Percentiles rank a stretch among this genome's conserved stretches.
Evolutionary conservation across 1,140 invertebrate species (phyloP).

Genomic region (Eulimnadia texana): DNA sequence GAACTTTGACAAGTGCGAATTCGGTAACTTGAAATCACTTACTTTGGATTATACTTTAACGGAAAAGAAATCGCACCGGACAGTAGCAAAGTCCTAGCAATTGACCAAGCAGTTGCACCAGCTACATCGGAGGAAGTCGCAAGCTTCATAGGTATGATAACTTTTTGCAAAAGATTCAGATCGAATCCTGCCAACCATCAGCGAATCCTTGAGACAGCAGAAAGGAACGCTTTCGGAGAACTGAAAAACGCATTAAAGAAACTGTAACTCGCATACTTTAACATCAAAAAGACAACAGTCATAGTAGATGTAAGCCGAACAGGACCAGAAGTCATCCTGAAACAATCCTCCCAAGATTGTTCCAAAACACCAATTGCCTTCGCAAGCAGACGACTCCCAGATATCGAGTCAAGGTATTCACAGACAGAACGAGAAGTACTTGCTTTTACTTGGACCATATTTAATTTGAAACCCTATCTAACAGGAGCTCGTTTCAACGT

Average conservation of each 20-base stretch:
- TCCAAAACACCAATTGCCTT: constrained; percentile 25
- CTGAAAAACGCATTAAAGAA: constrained; percentile 17
- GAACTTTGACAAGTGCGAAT: constrained; percentile 21
- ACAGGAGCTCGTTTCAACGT: constrained; percentile 25
- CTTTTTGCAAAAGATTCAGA: too few relatives aligned
- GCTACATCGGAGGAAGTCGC: too few relatives aligned
- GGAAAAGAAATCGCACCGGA: constrained; percentile 20
- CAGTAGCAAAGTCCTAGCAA: constrained; percentile 19
- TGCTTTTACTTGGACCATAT: constrained; percentile 22
- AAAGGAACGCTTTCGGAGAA: constrained; percentile 20
- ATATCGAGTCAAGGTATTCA: constrained; percentile 27
- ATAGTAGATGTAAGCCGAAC: constrained; percentile 32
- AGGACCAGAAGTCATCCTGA: constrained; percentile 27
- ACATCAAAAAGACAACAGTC: constrained; percentile 23
- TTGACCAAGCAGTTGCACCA: too few relatives aligned
- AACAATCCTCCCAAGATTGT: constrained; percentile 17
- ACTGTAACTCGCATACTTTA: constrained; percentile 16
- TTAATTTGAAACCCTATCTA: constrained; percentile 26
- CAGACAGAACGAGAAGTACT: constrained; percentile 31
- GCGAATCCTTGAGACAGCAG: constrained; percentile 18
- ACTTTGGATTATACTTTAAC: constrained; percentile 20
- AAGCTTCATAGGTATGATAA: too few relatives aligned
- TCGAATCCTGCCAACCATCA: too few relatives aligned
- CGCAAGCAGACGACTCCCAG: constrained; percentile 27
- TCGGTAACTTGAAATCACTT: constrained; percentile 19